Evolutionary conservation across 1,140 invertebrate species (phyloP), one percentile per base, ranked within the genome.

Genomic region (Cepaea nemoralis): DNA sequence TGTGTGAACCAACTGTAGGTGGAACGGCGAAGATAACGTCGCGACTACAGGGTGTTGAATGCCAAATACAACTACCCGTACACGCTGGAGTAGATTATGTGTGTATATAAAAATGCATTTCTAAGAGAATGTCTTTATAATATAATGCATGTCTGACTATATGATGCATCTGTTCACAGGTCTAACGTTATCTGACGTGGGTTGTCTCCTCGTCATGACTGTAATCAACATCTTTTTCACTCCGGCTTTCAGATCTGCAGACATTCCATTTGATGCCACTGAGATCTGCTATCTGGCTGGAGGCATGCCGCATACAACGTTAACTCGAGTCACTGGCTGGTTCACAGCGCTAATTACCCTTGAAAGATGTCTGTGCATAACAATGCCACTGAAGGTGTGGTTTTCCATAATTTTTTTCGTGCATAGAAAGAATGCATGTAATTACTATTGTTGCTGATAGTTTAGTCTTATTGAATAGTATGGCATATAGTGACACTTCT

Each of bases 281-380:
- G 73, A 75, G n/a, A 45, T 75, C 8, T 42, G 48, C 22, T 75
- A 75, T 27, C 73, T 75, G 73, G 48, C 73, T 6, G 40, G 37
- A 8, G 73, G 73, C 22, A 48, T 39, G 73, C 73, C 73, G 5
- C 73, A 75, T 39, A 42, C 48, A 3, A 37, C 48, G 6, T 75
- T 75, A 39, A 75, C 73, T 3, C 73, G 73, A 24, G 37, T 75
- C 33, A 75, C 73, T 27, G 33, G 40, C 73, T 75, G 73, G 40
- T 48, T 75, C 73, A 75, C 73, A 12, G 73, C 73, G 16, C 48
- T 75, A 16, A 75, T 75, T 31, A 75, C 73, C 3, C 69, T 70
- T 12, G 69, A 70, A 35, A 70, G 69, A 39, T 70, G 69, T 24
- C 24, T 70, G 31, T 70, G 69, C 37, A 70, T 70, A 35, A 35